Conservation (phyloP, 2,888 invertebrate species). For the Euspilapteryx auroguttella region DNA sequence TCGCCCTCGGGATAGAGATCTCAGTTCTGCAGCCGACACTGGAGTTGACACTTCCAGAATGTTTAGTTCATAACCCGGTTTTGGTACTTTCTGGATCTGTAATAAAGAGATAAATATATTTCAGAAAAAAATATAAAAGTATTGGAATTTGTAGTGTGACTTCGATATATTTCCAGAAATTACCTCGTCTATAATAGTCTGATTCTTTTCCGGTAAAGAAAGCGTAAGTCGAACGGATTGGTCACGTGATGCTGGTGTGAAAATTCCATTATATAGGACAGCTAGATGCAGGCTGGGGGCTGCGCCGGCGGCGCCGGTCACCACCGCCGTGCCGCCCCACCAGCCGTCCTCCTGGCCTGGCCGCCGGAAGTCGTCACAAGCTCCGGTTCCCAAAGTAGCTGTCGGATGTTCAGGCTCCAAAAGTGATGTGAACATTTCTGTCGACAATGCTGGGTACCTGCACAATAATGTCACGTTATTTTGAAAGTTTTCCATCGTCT, state of each 20-base stretch:
- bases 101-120: slow-evolving; percentile 14
- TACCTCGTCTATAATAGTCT: slow-evolving; percentile 74
- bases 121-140: not conserved
- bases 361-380: slow-evolving; percentile 54
- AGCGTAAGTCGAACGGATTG: slow-evolving; percentile 71
- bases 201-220: slow-evolving; percentile 71
- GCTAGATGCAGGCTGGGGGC: slow-evolving; percentile 81
- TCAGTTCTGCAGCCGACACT: slow-evolving; percentile 73
- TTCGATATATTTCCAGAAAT: too few species aligned
- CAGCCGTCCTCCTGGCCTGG: slow-evolving; percentile 64
- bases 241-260: slow-evolving; percentile 65
- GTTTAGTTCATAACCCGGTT: slow-evolving; percentile 77
- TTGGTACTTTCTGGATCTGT: slow-evolving; percentile 65
- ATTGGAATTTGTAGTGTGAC: too few species aligned
- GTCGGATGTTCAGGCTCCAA: slow-evolving; percentile 69
- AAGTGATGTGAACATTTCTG: slow-evolving; percentile 81
- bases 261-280: slow-evolving; percentile 80
- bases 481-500: too few species aligned
- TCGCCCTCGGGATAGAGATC: slow-evolving; percentile 76
- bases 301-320: slow-evolving; percentile 78
- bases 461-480: too few species aligned
- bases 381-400: slow-evolving; percentile 57
- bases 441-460: slow-evolving; percentile 72
- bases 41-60: slow-evolving; percentile 78
- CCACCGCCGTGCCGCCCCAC: slow-evolving; percentile 88